Conservation (phyloP, 1,140 invertebrate species). For the Lanistes nyassanus region DNA sequence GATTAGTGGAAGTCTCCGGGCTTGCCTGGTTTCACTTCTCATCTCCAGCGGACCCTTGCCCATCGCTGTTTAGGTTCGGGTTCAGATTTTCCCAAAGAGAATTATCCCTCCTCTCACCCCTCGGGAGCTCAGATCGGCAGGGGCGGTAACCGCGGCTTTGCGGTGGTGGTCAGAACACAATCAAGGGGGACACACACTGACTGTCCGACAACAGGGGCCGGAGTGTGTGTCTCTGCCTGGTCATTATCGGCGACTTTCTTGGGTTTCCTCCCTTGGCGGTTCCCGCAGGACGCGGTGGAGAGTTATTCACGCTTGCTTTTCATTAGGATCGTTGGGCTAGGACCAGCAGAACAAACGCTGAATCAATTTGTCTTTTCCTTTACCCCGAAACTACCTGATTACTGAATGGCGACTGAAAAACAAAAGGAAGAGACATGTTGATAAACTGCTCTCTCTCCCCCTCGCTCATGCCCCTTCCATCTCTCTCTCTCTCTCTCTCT, state of each 20-base stretch:
- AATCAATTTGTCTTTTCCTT: conserved; percentile 17
- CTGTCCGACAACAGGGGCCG: not conserved
- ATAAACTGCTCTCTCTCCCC: not conserved
- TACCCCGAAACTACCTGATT: not conserved
- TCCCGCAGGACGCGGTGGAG: not conserved
- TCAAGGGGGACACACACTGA: not conserved
- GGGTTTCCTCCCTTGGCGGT: conserved; percentile 3
- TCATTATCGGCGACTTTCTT: conserved; percentile 8
- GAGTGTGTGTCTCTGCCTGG: not conserved
- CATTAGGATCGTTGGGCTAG: not conserved
- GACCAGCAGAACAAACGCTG: conserved; percentile 13
- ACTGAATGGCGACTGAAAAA: not conserved
- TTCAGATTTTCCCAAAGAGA: too few relatives aligned
- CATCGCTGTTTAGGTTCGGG: too few relatives aligned
- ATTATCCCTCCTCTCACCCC: too few relatives aligned
- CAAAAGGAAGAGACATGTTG: not conserved
- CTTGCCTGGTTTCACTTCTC: too few relatives aligned
- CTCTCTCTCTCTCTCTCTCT: conserved; percentile 4
- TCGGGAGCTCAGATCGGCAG: too few relatives aligned
- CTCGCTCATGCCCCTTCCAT: not conserved
- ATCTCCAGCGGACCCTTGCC: too few relatives aligned
- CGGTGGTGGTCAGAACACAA: too few relatives aligned
- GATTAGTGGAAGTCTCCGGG: too few relatives aligned
- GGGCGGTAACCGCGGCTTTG: too few relatives aligned
- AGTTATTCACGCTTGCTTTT: conserved; percentile 3